Evolutionary conservation across 2,797 vertebrate species (phyloP).

Genomic region (Glyptemys insculpta): DNA sequence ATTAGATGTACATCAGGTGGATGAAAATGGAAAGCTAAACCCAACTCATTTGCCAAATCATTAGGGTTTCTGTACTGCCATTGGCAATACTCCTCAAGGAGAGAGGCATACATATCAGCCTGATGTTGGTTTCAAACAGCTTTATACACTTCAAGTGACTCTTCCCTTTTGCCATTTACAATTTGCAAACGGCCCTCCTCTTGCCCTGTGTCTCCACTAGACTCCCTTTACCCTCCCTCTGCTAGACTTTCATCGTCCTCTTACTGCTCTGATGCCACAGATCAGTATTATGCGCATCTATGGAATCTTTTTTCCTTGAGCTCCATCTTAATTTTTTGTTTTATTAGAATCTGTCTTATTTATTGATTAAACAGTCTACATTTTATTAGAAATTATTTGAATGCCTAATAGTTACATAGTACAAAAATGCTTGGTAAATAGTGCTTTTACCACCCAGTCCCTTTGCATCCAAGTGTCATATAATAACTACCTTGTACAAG

Average conservation of each 20-base stretch:
- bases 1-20: neutral
- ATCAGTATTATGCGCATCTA: neutral
- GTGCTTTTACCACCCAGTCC: neutral
- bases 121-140: neutral
- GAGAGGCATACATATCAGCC: neutral
- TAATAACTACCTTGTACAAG: neutral
- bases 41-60: neutral
- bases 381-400: neutral
- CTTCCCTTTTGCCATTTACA: neutral
- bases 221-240: neutral
- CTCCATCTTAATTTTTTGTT: neutral
- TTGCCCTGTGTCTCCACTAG: neutral
- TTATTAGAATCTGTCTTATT: neutral
- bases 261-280: neutral
- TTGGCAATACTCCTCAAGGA: neutral
- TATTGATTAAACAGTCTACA: neutral
- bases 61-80: neutral
- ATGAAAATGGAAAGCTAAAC: neutral
- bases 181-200: neutral
- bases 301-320: neutral
- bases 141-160: neutral
- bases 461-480: neutral
- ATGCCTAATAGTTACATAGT: neutral
- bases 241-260: neutral
- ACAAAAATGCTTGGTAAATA: neutral